Evolutionary conservation across 2,888 invertebrate genomes (phyloP).

Genomic region (Leptopilina myrica): DNA sequence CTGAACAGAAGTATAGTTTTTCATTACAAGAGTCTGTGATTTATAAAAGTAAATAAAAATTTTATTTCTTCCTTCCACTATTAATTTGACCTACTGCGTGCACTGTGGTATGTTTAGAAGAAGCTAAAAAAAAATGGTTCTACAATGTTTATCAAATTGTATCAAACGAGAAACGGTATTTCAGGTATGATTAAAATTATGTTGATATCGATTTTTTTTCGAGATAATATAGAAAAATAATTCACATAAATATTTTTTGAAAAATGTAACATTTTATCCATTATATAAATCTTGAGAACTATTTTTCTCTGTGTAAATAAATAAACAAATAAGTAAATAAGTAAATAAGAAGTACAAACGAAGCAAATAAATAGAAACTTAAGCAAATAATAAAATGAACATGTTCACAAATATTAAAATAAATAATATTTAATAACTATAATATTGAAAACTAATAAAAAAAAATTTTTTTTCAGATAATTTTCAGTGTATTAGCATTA

Average conservation of each 20-base stretch:
- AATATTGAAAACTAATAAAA: not conserved
- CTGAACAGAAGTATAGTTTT: no score
- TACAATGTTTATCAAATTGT: not conserved
- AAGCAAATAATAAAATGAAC: no score
- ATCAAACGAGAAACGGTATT: not conserved
- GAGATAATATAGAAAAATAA: not conserved
- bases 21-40: no score
- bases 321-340: no score
- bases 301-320: no score
- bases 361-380: no score
- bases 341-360: no score
- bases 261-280: not conserved
- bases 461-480: conserved; percentile 11
- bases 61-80: no score
- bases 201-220: not conserved
- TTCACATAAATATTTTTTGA: not conserved
- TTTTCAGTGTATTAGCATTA: conserved; percentile 7
- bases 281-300: no score
- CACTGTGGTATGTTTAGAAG: not conserved
- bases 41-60: no score
- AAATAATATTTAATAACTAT: no score
- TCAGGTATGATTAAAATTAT: conserved; percentile 13
- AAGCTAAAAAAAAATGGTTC: not conserved
- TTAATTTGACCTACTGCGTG: not conserved
- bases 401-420: no score